Evolutionary conservation across 2,888 invertebrate genomes (phyloP).

Genomic region (Thyatira batis): DNA sequence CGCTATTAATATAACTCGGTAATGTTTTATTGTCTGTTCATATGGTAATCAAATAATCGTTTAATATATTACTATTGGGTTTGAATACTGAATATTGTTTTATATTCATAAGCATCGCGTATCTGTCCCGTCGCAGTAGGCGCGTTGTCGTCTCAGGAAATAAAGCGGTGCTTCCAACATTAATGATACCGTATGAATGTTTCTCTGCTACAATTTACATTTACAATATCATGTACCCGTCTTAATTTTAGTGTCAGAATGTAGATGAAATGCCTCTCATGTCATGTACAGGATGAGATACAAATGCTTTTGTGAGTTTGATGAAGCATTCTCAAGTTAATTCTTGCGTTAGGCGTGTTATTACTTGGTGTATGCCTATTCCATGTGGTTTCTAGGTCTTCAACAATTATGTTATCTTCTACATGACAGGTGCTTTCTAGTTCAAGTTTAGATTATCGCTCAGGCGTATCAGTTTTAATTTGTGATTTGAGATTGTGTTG

Average conservation of each 20-base stretch:
- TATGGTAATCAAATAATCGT: conserved; percentile 30
- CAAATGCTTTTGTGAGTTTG: background rate
- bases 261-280: background rate
- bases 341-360: background rate
- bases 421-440: too few relatives aligned
- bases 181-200: background rate
- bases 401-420: too few relatives aligned
- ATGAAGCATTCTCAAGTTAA: background rate
- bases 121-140: background rate
- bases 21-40: background rate
- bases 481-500: too few relatives aligned
- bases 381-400: background rate
- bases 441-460: too few relatives aligned
- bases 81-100: conserved; percentile 26
- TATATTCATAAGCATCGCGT: conserved; percentile 4
- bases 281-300: background rate
- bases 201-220: background rate
- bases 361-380: background rate
- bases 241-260: background rate
- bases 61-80: conserved; percentile 31
- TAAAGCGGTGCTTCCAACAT: conserved; percentile 3
- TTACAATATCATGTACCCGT: background rate
- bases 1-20: background rate
- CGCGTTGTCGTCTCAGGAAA: conserved; percentile 3
- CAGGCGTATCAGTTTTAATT: too few relatives aligned